Base-by-base conservation (phyloP, 2,888 invertebrate species). In the Eupeodes luniger region DNA sequence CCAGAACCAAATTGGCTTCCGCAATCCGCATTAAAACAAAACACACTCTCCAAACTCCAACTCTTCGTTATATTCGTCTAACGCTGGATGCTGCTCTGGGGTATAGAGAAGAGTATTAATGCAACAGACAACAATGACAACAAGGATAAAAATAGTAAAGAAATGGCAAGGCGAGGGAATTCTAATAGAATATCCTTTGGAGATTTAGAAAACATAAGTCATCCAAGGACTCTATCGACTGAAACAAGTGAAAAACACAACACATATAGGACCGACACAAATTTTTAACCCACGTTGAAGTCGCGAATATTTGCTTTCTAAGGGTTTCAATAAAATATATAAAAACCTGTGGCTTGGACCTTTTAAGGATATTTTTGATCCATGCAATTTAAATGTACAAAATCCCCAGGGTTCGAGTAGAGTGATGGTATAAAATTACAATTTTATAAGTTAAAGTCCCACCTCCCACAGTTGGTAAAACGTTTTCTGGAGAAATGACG, bases 1-100 rank as follows among this genome's bases (percentile, higher is more conserved):
- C 88, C 88, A 88, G 88, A 88, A 88, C 88, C 85, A 84, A 88
- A 88, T 88, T 88, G 88, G 88, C 81, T 85, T 85, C 85, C 88
- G 88, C 81, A 78, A 47, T 88, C 85, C 81, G 78, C 88, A 88
- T 88, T 88, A 88, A 88, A 88, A 88, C 88, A 88, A 88, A 88
- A 85, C 88, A 81, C 78, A 74, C 66, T 53, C 16, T 55, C 81
- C 88, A 81, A 75, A 74, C 66, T 53, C 16, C 47, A 64, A 53
- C 14, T 34, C 53, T 69, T 49, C 34, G 69, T 59, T 34, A 27
- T 27, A 27, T 59, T 7, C 9, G n/a, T 19, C 16, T 64, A 59
- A 5, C 34, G 27, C 12, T 34, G 27, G 27, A 27, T 27, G 12
- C 36, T 34, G 57, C 11, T 44, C 44, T 16, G 12, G 19, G n/a